Evolutionary conservation across 1,140 invertebrate genomes (phyloP).

Genomic region (Drosophila bifasciata): DNA sequence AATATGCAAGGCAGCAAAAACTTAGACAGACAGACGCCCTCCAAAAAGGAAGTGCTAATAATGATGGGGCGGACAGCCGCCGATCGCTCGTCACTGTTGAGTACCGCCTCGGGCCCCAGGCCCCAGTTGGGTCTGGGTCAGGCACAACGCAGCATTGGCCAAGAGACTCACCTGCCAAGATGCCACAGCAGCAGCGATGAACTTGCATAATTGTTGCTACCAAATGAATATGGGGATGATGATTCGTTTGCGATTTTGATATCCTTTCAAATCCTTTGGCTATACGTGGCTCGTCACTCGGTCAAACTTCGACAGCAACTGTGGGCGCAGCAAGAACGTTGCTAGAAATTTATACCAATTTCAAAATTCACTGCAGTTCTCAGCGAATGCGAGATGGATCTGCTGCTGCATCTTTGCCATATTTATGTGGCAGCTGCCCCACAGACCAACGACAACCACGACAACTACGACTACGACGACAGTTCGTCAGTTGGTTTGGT

Average conservation of each 20-base stretch:
- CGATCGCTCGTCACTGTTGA: constrained; percentile 63
- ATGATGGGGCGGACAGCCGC: constrained; percentile 64
- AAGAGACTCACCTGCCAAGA: constrained; percentile 65
- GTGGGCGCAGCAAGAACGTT: constrained; percentile 20
- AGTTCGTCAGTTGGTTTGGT: constrained; percentile 64
- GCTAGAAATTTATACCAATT: constrained; percentile 63
- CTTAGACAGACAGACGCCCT: constrained; percentile 78
- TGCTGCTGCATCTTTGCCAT: constrained; percentile 71
- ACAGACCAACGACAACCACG: constrained; percentile 4
- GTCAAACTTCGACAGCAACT: constrained; percentile 47
- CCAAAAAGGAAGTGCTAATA: constrained; percentile 77
- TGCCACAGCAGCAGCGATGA: constrained; percentile 21
- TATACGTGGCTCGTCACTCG: background rate
- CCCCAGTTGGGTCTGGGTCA: constrained; percentile 44
- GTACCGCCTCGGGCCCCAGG: constrained; percentile 12
- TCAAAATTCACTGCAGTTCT: background rate
- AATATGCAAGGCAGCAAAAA: constrained; percentile 81
- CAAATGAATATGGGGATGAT: background rate
- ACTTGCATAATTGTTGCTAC: constrained; percentile 48
- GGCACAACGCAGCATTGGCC: constrained; percentile 37
- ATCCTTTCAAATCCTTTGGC: constrained; percentile 37
- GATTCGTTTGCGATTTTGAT: background rate
- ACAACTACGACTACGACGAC: constrained; percentile 21
- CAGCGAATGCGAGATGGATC: constrained; percentile 8
- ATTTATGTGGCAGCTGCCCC: constrained; percentile 71